A percentile compares a stretch with the other conserved stretches of the same genome.
These are phyloP conservation scores for Nebria ingens DNA, from an alignment of 1,140 invertebrate genomes.

Conservation along the genomic window DNA sequence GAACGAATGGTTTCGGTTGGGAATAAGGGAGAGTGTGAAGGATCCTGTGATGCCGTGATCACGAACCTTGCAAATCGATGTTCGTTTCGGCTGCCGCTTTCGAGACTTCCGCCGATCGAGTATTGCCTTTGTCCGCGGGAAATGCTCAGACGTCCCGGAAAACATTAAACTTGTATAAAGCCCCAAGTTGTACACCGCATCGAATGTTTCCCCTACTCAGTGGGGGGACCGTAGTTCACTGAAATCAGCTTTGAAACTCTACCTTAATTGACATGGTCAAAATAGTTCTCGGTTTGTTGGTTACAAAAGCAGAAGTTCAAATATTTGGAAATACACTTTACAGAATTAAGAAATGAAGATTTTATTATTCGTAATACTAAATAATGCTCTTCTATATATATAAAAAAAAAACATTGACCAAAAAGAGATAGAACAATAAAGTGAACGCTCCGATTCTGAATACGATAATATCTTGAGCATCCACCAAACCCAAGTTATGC, in stretches of 20 bases:
- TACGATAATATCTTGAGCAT: not conserved
- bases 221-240: not conserved
- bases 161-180: conserved; percentile 7
- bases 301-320: no score
- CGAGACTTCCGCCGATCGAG: conserved; percentile 1
- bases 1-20: no score
- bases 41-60: conserved; percentile 19
- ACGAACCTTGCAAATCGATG: conserved; percentile 33
- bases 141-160: not conserved
- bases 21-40: no score
- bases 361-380: no score
- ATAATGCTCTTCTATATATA: no score
- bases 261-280: not conserved
- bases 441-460: no score
- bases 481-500: not conserved
- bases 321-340: no score
- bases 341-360: no score
- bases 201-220: not conserved
- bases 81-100: conserved; percentile 27
- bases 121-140: conserved; percentile 8
- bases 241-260: not conserved
- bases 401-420: no score
- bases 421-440: no score
- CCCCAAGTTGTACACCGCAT: not conserved
- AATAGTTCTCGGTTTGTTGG: not conserved